These are phyloP conservation scores for Buteo buteo DNA, from an alignment of 2,113 vertebrate species.

Conservation along the genomic window DNA sequence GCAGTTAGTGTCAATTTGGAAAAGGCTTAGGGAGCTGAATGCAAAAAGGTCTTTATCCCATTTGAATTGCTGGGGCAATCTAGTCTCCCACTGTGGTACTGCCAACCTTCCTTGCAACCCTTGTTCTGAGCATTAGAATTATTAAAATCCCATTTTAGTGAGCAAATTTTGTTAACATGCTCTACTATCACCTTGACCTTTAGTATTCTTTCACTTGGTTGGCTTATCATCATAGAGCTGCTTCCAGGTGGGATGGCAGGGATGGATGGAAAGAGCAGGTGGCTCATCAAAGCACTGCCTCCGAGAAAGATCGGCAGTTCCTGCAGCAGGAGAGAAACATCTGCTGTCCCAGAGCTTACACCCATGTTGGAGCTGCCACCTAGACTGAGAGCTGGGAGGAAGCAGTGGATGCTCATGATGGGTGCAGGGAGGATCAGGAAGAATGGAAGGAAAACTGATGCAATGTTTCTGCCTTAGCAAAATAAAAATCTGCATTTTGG, in stretches of 20 bases:
- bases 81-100: background rate
- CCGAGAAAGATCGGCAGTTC: background rate
- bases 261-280: background rate
- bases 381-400: background rate
- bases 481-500: background rate
- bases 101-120: background rate
- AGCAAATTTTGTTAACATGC: background rate
- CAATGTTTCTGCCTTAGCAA: background rate
- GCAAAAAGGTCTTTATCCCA: background rate
- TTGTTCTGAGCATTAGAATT: background rate
- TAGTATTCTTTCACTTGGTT: background rate
- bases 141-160: background rate
- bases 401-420: background rate
- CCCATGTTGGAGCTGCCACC: background rate
- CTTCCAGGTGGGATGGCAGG: background rate
- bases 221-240: background rate
- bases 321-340: background rate
- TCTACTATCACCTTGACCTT: constrained; percentile 12
- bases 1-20: background rate
- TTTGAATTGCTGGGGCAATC: background rate
- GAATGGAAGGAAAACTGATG: background rate
- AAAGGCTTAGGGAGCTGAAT: background rate
- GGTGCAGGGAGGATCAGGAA: background rate
- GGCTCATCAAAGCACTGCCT: background rate
- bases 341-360: background rate